Evolutionary conservation across 2,797 vertebrate genomes (phyloP).

Genomic region (Chelidonichthys spinosus): DNA sequence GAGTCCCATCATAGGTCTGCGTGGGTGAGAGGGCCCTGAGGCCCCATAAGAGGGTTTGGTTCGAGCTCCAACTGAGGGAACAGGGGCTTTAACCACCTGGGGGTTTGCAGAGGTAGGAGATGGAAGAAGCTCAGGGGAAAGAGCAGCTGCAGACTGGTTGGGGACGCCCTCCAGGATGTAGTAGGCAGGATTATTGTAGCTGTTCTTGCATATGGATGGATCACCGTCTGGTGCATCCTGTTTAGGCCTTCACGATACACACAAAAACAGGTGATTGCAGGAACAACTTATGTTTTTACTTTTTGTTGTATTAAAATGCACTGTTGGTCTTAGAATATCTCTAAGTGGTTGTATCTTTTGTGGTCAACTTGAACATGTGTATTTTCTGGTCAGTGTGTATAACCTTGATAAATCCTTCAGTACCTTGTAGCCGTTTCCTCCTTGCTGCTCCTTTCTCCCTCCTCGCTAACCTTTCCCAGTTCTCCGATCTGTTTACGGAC

Average conservation of each 20-base stretch:
- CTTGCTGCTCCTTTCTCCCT: conserved; percentile 85
- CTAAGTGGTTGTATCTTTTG: background rate
- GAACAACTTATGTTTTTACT: background rate
- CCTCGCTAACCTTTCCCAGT: conserved; percentile 88
- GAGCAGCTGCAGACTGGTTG: conserved; percentile 87
- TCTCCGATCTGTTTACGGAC: conserved; percentile 80
- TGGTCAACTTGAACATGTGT: background rate
- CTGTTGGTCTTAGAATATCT: background rate
- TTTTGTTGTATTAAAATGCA: background rate
- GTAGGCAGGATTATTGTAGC: conserved; percentile 98
- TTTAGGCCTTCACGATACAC: conserved; percentile 81
- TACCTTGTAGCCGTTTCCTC: conserved; percentile 77
- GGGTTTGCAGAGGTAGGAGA: conserved; percentile 68
- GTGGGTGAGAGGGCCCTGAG: conserved; percentile 49
- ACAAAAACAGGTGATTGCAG: conserved; percentile 3
- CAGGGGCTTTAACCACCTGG: conserved; percentile 70
- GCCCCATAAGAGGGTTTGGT: conserved; percentile 82
- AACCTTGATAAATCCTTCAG: background rate
- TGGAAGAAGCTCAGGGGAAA: conserved; percentile 84
- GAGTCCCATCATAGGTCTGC: conserved; percentile 63
- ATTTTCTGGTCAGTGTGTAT: conserved; percentile 7
- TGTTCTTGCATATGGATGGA: conserved; percentile 88
- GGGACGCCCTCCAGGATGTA: conserved; percentile 97
- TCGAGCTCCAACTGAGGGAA: conserved; percentile 74
- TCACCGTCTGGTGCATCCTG: conserved; percentile 85